Evolutionary conservation across 2,888 invertebrate species (phyloP).

Genomic region (Dryomyza anilis): DNA sequence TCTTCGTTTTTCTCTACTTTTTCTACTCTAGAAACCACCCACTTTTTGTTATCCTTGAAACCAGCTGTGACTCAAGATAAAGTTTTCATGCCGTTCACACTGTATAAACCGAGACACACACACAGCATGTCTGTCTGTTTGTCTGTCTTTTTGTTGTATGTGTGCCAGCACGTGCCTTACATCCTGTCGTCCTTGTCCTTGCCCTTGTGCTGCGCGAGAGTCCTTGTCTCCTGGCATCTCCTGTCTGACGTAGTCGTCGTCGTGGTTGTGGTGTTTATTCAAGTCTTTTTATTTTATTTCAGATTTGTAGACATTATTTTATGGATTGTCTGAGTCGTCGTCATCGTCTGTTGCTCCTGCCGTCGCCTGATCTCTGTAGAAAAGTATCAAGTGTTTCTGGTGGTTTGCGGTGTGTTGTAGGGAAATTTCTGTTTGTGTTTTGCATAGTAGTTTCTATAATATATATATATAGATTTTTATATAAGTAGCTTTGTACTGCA

Average conservation of each 20-base stretch:
- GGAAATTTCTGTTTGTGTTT: too few relatives aligned
- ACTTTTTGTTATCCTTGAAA: not conserved
- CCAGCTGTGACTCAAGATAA: conserved; percentile 24
- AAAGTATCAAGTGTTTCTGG: too few relatives aligned
- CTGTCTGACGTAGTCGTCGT: conserved; percentile 1
- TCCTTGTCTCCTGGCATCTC: not conserved
- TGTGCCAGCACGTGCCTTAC: too few relatives aligned
- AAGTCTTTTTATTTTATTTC: conserved; percentile 16
- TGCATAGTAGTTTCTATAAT: too few relatives aligned
- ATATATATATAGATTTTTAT: too few relatives aligned
- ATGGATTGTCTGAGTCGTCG: conserved; percentile 11
- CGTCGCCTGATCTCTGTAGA: not conserved
- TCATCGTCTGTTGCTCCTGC: not conserved
- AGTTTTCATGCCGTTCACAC: conserved; percentile 15
- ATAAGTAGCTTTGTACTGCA: too few relatives aligned
- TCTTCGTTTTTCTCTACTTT: not conserved
- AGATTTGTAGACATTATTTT: conserved; percentile 18
- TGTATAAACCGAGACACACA: not conserved
- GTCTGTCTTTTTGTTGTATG: not conserved
- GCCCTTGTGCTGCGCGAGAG: conserved; percentile 13
- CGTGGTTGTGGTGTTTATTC: too few relatives aligned
- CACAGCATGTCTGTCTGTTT: not conserved
- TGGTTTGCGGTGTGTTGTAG: not conserved
- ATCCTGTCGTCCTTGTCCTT: conserved; percentile 5
- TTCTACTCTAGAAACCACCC: not conserved